Evolutionary conservation across 2,797 vertebrate genomes (phyloP), one percentile per base, ranked within the genome.

Genomic region (Pyrrhura leucotis): DNA sequence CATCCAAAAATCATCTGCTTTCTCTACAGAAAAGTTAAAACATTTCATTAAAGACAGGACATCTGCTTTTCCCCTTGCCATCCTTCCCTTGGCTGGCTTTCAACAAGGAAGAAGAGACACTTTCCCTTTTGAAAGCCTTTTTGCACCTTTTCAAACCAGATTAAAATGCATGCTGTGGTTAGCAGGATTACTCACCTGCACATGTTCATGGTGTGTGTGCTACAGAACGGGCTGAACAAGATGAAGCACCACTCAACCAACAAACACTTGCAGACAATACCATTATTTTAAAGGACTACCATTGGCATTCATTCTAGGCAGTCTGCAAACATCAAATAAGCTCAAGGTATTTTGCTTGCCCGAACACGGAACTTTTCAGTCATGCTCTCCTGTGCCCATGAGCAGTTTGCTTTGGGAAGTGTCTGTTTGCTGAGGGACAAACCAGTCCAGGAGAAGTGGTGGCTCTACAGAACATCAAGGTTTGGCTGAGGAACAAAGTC

Each of bases 151-250:
- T 31, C 47, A 3, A 2, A 62, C 23, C 10, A 48, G 40, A 40
- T 29, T 17, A 45, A 50, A 47, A 20, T 5, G 14, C 3, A 7
- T 7, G 6, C 1, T 54, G 66, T 12, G 23, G 67, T 35, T 29
- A 7, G 1, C 3, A 12, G 48, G 35, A 62, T 35, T 25, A 12
- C 28, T 76, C 8, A 44, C 39, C 59, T 39, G n/a, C n/a, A 26
- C 1, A 6, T 3, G 7, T 33, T 33, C n/a, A 7, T 17, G 35
- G 20, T 66, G 82, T 12, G n/a, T 3, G 2, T 1, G 3, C 19
- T n/a, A 29, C 19, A 3, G 4, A 61, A 23, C 3, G 1, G 15
- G 51, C n/a, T 25, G 40, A 31, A 16, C 18, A 14, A 31, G 8
- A 35, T 1, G 5, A 37, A 48, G 40, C 7, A 31, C 35, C 42